A percentile compares a stretch with the other conserved stretches of the same genome.
Conservation (phyloP, 2,888 invertebrate species). For the Drosophila macrospina region DNA sequence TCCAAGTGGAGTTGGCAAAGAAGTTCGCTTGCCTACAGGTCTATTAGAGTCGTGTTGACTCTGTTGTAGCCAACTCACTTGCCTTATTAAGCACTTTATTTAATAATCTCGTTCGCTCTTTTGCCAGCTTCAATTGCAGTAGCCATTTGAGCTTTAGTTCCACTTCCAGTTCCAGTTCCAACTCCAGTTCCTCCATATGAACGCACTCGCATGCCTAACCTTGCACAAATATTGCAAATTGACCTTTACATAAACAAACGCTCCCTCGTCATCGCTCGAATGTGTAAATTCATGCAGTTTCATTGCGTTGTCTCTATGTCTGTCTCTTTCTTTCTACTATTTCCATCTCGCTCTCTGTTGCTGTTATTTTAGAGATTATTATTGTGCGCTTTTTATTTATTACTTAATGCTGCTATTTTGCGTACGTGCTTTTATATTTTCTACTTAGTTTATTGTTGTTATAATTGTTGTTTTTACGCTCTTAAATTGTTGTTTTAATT, state of each 20-base stretch:
- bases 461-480: slow-evolving; percentile 8
- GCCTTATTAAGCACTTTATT: slow-evolving; percentile 18
- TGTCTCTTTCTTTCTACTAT: not conserved
- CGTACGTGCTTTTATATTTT: slow-evolving; percentile 37
- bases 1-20: no score
- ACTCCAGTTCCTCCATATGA: slow-evolving; percentile 1
- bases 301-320: slow-evolving; percentile 17
- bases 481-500: slow-evolving; percentile 2
- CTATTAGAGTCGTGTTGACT: not conserved
- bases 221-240: slow-evolving; percentile 77
- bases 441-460: slow-evolving; percentile 9
- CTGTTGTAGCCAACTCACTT: slow-evolving; percentile 6
- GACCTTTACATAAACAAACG: slow-evolving; percentile 75
- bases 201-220: slow-evolving; percentile 60
- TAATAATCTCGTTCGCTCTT: slow-evolving; percentile 22
- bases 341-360: not conserved
- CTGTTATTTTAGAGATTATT: slow-evolving; percentile 7
- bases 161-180: slow-evolving; percentile 10
- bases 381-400: slow-evolving; percentile 25
- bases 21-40: not conserved
- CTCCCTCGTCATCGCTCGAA: slow-evolving; percentile 35
- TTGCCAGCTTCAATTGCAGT: slow-evolving; percentile 7
- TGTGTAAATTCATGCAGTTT: slow-evolving; percentile 60
- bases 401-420: slow-evolving; percentile 45
- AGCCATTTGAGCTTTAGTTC: not conserved